Percentiles rank a stretch among this genome's conserved stretches.
Conservation (phyloP, 2,113 vertebrate genomes). For the pig (Sus scrofa) region T2T-Sscrofa CM000825.6:62085501-62086000, state of each 20-base stretch:
- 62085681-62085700: constrained; percentile 90
- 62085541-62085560: neutral
- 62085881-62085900: neutral
- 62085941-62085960: neutral
- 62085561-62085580: neutral
- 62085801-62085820: neutral
- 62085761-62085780: neutral
- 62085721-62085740: constrained; percentile 99
- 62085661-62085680: neutral
- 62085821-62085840: fast-evolving
- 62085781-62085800: neutral
- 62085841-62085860: fast-evolving
- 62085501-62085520: neutral
- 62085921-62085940: neutral
- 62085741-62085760: constrained; percentile 89
- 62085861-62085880: fast-evolving
- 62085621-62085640: neutral
- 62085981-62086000: neutral
- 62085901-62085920: neutral
- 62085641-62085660: neutral
- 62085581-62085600: neutral
- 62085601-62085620: neutral
- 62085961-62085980: fast-evolving
- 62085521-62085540: fast-evolving
- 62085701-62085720: constrained; percentile 98